Conservation (phyloP, 2,888 invertebrate genomes). For the Tipula vernalis region DNA sequence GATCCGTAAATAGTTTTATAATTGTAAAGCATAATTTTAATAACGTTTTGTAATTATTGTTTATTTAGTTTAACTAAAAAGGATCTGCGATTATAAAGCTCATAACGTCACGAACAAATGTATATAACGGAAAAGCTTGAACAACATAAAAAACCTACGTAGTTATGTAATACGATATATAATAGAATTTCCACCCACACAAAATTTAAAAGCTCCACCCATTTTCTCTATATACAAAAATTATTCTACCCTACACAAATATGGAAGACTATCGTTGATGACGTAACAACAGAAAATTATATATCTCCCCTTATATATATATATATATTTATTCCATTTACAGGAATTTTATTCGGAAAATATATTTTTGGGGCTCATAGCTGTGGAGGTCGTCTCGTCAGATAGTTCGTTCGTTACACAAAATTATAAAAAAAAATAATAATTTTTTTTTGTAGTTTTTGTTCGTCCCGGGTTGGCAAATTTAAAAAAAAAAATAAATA, state of each 20-base stretch:
- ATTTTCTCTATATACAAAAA: neutral
- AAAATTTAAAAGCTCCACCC: neutral
- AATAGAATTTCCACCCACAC: neutral
- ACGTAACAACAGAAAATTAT: neutral
- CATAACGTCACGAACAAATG: neutral
- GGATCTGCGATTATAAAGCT: neutral
- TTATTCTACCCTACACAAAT: neutral
- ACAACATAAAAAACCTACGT: neutral
- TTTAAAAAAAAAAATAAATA: neutral
- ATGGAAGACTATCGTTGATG: neutral
- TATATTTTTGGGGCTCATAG: conserved; percentile 24
- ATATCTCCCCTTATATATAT: neutral
- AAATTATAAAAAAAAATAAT: neutral
- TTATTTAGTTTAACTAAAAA: neutral
- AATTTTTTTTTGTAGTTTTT: conserved; percentile 6
- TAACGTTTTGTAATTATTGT: neutral
- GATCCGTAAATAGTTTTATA: neutral
- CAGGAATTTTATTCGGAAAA: neutral
- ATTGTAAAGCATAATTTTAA: neutral
- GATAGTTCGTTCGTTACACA: conserved; percentile 32
- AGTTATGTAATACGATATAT: neutral
- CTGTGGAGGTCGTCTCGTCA: conserved; percentile 37
- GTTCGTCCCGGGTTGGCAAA: conserved; percentile 12
- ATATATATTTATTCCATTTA: neutral
- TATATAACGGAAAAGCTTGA: neutral